Percentiles rank a stretch among this genome's conserved stretches.
phyloP scores from a whole-genome alignment of 1,140 invertebrate species.

The Phortica variegata region DNA sequence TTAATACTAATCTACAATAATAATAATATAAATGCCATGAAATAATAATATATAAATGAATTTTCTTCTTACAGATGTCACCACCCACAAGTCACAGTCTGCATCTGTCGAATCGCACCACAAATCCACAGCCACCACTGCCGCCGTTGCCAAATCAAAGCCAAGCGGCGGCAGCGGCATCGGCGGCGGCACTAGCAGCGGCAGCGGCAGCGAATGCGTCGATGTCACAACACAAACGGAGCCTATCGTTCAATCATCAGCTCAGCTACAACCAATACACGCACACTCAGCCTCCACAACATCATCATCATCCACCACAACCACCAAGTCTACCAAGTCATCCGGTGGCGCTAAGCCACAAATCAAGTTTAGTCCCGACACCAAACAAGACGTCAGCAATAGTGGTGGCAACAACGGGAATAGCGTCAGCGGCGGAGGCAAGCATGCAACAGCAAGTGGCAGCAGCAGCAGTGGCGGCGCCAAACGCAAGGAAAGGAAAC shows the following conservation, averaged over 20 bases:
- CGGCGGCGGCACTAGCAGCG: constrained; percentile 22
- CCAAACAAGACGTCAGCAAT: constrained; percentile 52
- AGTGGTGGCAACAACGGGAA: constrained; percentile 21
- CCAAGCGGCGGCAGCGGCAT: constrained; percentile 10
- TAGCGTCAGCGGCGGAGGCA: constrained; percentile 29
- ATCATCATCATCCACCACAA: constrained; percentile 59
- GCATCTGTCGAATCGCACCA: constrained; percentile 30
- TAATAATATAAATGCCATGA: too few species aligned
- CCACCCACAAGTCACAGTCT: constrained; percentile 53
- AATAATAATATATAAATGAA: too few species aligned
- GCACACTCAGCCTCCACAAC: constrained; percentile 61
- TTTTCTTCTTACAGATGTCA: constrained; percentile 59
- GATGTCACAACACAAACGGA: constrained; percentile 63
- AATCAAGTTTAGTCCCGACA: constrained; percentile 57
- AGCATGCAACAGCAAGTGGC: constrained; percentile 11
- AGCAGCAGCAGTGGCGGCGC: constrained; percentile 30
- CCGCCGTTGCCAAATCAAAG: constrained; percentile 2
- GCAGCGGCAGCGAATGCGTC: constrained; percentile 20
- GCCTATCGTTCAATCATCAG: constrained; percentile 67
- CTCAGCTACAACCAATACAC: constrained; percentile 66
- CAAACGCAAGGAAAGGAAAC: constrained; percentile 57
- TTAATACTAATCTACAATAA: too few species aligned
- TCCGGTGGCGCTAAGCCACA: constrained; percentile 48
- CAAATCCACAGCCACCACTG: constrained; percentile 23
- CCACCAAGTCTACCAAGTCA: constrained; percentile 57